These are phyloP conservation scores for Caenorhabditis sinica DNA, from an alignment of 2,888 invertebrate species.

Conservation along the genomic window DNA sequence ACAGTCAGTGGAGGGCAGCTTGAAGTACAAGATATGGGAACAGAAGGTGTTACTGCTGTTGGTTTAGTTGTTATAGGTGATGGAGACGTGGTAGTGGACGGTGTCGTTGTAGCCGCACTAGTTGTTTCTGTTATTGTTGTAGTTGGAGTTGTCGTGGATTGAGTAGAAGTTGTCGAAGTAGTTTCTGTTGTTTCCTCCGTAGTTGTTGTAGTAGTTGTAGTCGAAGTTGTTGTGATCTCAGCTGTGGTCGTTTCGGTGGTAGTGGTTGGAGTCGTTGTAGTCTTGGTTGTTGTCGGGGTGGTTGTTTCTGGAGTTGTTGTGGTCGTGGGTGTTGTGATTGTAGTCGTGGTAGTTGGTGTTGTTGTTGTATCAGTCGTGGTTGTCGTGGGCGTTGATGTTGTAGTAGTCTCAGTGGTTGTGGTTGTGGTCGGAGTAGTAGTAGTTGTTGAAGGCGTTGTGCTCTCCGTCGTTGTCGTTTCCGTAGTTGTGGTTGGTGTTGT, in stretches of 20 bases:
- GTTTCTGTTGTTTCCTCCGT: neutral
- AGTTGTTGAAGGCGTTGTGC: neutral
- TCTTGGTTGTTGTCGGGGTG: neutral
- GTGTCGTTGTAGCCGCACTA: neutral
- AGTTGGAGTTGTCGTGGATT: neutral
- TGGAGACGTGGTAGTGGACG: neutral
- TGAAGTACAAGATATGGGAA: conserved; percentile 2
- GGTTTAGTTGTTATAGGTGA: neutral
- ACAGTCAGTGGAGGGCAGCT: conserved; percentile 2
- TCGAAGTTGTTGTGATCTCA: neutral
- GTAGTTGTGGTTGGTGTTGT: conserved; percentile 16
- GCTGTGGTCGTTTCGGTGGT: neutral
- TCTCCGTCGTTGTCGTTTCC: neutral
- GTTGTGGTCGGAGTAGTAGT: conserved; percentile 14
- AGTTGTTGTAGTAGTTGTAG: conserved; percentile 12
- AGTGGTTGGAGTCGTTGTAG: neutral
- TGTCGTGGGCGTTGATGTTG: neutral
- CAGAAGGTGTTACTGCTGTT: neutral
- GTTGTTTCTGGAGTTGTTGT: neutral
- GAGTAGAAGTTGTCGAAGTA: neutral
- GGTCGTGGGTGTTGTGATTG: neutral
- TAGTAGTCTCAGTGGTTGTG: conserved; percentile 7
- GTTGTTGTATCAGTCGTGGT: conserved; percentile 2
- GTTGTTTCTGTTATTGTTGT: neutral
- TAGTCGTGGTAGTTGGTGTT: neutral